These are phyloP conservation scores for Halictus quadricinctus DNA, from an alignment of 2,888 invertebrate species.

Conservation along the genomic window DNA sequence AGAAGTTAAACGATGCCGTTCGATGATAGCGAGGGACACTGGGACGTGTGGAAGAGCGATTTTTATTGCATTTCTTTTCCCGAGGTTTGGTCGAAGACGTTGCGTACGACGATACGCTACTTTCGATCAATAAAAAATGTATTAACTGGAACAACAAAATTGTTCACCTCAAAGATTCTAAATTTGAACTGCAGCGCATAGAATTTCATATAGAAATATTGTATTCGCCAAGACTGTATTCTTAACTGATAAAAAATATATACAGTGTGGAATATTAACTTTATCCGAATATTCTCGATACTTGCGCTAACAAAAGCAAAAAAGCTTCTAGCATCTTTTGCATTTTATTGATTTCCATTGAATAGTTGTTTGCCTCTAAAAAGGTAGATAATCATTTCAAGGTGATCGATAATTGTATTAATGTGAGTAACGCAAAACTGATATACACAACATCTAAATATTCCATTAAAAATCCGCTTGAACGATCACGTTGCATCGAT, in stretches of 20 bases:
- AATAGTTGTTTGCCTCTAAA: neutral
- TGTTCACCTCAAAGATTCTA: neutral
- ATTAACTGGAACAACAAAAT: neutral
- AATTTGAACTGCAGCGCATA: no score
- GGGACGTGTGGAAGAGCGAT: neutral
- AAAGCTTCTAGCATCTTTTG: no score
- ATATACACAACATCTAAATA: neutral
- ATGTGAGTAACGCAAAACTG: no score
- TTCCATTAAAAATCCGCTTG: neutral
- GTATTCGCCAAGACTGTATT: no score
- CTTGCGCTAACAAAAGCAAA: no score
- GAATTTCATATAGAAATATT: no score
- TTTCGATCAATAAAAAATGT: neutral
- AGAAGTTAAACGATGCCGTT: neutral
- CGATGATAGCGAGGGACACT: neutral
- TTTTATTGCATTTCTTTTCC: neutral
- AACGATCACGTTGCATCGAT: neutral
- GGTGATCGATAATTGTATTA: no score
- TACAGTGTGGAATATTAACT: no score
- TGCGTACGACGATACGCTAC: neutral
- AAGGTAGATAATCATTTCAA: no score
- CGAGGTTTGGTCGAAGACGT: neutral
- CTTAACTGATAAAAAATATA: no score
- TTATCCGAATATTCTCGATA: no score
- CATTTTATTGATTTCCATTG: neutral